Conservation (phyloP, 1,140 invertebrate species). For the Apocrypta bakeri region DNA sequence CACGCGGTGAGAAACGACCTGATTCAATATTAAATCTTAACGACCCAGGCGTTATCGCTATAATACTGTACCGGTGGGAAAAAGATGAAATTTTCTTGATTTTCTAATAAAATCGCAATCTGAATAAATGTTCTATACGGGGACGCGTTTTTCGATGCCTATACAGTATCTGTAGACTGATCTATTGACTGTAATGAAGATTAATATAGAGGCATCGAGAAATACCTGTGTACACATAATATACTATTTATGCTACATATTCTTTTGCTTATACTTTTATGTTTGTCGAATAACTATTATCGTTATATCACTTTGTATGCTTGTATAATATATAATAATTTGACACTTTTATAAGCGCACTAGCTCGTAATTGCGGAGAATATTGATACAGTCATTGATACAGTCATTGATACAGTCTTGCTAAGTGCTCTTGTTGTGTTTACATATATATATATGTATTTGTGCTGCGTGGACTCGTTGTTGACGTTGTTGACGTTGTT, state of each 20-base stretch:
- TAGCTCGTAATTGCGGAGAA: background rate
- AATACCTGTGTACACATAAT: no score
- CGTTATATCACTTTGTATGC: no score
- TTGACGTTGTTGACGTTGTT: no score
- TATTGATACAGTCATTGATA: constrained; percentile 29
- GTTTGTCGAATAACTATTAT: no score
- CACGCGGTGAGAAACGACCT: background rate
- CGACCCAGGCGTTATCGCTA: background rate
- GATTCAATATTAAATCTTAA: constrained; percentile 7
- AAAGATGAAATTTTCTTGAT: no score
- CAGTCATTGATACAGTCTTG: constrained; percentile 23
- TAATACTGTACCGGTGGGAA: constrained; percentile 4
- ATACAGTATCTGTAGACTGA: no score
- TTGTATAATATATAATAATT: constrained; percentile 27
- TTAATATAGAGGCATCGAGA: no score
- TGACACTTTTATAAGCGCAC: background rate
- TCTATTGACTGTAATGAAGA: no score
- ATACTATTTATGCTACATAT: no score
- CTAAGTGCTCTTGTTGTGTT: constrained; percentile 18
- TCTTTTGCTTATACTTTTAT: no score
- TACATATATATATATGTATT: background rate
- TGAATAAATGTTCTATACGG: constrained; percentile 1
- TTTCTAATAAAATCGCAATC: constrained; percentile 29
- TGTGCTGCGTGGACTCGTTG: constrained; percentile 21
- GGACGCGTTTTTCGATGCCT: no score